phyloP scores from a whole-genome alignment of 2,113 vertebrate genomes.

The Alces alces region DNA sequence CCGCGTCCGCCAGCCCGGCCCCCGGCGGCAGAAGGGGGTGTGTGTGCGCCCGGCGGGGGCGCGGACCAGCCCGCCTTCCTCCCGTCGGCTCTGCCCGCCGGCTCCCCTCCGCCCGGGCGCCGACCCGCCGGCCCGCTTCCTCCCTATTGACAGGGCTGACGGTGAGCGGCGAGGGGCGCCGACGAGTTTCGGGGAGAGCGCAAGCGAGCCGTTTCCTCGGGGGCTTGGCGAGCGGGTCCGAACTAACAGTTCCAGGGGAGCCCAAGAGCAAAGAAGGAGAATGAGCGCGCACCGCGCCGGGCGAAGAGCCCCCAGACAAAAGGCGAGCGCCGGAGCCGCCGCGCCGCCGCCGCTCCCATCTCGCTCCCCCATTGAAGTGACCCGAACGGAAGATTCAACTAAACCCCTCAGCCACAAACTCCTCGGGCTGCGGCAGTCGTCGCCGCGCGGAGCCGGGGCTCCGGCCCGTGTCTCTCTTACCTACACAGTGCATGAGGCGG shows the following conservation, averaged over 20 bases:
- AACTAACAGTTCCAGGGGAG: conserved; percentile 48
- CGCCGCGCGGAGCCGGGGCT: not conserved
- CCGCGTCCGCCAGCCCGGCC: not conserved
- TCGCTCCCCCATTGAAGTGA: conserved; percentile 53
- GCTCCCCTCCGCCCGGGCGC: not conserved
- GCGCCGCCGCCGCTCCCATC: conserved; percentile 50
- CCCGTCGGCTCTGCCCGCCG: conserved; percentile 16
- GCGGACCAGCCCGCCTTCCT: conserved; percentile 45
- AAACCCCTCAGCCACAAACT: conserved; percentile 62
- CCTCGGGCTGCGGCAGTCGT: conserved; percentile 43
- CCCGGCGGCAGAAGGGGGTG: conserved; percentile 51
- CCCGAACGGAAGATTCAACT: conserved; percentile 62
- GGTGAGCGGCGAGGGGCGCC: not conserved
- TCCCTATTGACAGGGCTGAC: not conserved
- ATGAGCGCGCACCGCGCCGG: not conserved
- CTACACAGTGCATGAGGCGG: conserved; percentile 95
- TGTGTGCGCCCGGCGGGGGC: conserved; percentile 62
- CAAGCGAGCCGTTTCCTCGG: not conserved
- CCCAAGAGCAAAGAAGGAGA: not conserved
- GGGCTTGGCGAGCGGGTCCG: conserved; percentile 25
- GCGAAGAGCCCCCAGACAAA: conserved; percentile 64
- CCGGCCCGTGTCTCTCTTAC: conserved; percentile 81
- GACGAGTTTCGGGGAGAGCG: conserved; percentile 47
- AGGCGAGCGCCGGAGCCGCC: conserved; percentile 57
- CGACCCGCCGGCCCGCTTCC: conserved; percentile 3